phyloP scores from a whole-genome alignment of 2,113 vertebrate species.

The Malurus cyaneus region DNA sequence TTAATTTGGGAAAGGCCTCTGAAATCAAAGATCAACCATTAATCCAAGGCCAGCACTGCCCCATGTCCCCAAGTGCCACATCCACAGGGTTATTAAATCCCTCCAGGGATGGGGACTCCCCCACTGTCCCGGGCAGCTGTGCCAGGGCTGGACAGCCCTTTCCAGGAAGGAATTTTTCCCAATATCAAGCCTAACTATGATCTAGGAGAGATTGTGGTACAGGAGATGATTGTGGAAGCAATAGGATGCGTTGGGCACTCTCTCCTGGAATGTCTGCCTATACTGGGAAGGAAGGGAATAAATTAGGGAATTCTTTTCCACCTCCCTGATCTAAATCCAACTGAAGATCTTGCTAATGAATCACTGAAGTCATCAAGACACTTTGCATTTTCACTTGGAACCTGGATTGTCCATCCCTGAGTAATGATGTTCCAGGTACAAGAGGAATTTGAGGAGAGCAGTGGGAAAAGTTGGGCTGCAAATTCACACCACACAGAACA shows the following conservation, averaged over 20 bases:
- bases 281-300: neutral
- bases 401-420: neutral
- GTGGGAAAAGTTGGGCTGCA: neutral
- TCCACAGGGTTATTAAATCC: accelerated
- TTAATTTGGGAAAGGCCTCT: neutral
- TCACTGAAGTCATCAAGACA: neutral
- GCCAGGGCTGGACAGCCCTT: neutral
- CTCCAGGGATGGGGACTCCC: neutral
- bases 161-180: neutral
- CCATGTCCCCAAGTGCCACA: neutral
- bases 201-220: neutral
- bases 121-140: accelerated
- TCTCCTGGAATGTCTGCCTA: neutral
- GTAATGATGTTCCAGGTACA: neutral
- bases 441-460: neutral
- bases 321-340: neutral
- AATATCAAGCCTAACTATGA: neutral
- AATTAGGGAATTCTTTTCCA: neutral
- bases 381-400: neutral
- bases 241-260: neutral
- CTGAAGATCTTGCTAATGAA: neutral
- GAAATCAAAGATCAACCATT: too few relatives aligned
- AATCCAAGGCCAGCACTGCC: neutral
- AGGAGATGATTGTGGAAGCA: neutral
- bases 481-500: neutral